Evolutionary conservation across 2,888 invertebrate genomes (phyloP), one percentile per base, ranked within the genome.

Genomic region (Laothoe populi): DNA sequence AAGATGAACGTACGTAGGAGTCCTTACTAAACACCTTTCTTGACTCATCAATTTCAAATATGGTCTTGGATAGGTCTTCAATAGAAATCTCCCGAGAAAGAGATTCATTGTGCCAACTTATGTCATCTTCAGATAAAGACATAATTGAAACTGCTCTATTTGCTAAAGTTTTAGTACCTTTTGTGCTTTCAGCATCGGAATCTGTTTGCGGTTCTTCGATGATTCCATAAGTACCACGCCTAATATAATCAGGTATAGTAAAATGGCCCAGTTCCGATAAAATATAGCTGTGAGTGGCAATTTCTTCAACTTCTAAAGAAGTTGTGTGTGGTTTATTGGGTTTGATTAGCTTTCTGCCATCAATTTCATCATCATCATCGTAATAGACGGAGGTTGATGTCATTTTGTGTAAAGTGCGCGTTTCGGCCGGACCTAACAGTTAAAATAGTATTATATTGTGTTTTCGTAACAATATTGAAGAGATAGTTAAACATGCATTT

Each of bases 391-490:
- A 92, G 57, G 93, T 94, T 61, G 95, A 92, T 60, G 93, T 94
- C 93, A 94, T 94, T 93, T 94, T 95, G 92, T 95, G 94, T 84
- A 95, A 93, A 71, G 94, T 93, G 85, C 94, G 95, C 74, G 94
- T 93, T 93, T 95, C 95, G 70, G 95, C 95, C 72, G 95, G 94
- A 94, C 95, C 95, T 95, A 92, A 67, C 89, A 91, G 83, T 92
- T 90, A 88, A 91, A 91, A 92, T 88, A 88, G 81, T 83, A 61
- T 60, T 60, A 60, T 26, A 60, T 53, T 53, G 60, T 53, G 26
- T 64, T 66, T 49, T 62, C 57, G 26, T 69, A 68, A 67, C 66
- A 64, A 68, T 66, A 64, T 63, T 63, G 38, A 61, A 63, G 57
- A 40, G 59, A 40, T 61, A 65, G 64, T 61, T 49, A 53, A 7